These are phyloP conservation scores for Scaptomyza montana DNA, from an alignment of 1,140 invertebrate genomes.

Conservation along the genomic window DNA sequence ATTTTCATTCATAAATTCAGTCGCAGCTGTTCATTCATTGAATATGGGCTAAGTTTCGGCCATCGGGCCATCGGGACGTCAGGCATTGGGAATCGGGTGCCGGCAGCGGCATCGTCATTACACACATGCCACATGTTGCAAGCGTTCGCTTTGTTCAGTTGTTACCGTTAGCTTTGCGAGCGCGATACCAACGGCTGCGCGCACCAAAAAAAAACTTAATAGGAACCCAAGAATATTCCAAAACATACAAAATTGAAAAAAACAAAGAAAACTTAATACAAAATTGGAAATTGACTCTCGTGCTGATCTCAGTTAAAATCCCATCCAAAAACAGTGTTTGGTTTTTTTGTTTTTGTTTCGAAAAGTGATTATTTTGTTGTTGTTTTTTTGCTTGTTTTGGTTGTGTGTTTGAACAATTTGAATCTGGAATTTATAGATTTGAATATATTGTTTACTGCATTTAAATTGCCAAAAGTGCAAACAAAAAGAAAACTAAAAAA, in stretches of 20 bases:
- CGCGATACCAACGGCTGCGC: slow-evolving; percentile 53
- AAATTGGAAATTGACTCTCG: slow-evolving; percentile 2
- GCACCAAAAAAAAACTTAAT: slow-evolving; percentile 15
- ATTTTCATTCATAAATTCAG: slow-evolving; percentile 68
- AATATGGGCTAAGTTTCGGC: slow-evolving; percentile 10
- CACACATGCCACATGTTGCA: slow-evolving; percentile 74
- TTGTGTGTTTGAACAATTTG: neutral
- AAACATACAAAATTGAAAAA: slow-evolving; percentile 9
- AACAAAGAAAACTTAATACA: slow-evolving; percentile 13
- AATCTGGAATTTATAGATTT: neutral
- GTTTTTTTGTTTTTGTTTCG: neutral
- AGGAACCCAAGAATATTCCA: neutral
- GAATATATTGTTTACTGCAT: slow-evolving; percentile 29
- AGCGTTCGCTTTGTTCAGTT: slow-evolving; percentile 58
- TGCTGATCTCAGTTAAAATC: slow-evolving; percentile 14
- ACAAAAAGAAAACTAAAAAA: slow-evolving; percentile 5
- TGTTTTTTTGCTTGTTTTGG: neutral
- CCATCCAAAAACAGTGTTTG: slow-evolving; percentile 6
- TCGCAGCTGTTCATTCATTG: slow-evolving; percentile 52
- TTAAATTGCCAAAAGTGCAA: neutral
- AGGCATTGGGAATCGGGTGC: slow-evolving; percentile 5
- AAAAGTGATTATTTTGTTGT: neutral
- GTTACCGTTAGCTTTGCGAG: slow-evolving; percentile 69
- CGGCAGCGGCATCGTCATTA: slow-evolving; percentile 9
- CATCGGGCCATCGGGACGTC: slow-evolving; percentile 1